Evolutionary conservation across 2,113 vertebrate genomes (phyloP).

Genomic region (Bos taurus): DNA sequence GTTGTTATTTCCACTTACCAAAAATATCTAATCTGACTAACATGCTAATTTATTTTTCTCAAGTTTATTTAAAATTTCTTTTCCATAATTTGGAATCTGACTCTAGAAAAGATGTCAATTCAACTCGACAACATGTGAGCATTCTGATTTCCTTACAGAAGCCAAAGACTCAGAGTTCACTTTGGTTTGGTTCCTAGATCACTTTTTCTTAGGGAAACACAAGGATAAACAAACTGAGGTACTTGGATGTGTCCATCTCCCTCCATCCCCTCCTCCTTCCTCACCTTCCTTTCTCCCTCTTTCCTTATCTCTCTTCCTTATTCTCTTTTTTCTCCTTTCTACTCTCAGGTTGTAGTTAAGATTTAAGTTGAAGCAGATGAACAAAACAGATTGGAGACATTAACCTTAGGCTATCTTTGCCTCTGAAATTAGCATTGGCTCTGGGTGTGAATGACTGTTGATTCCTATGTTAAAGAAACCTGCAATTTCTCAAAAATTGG

Average conservation of each 20-base stretch:
- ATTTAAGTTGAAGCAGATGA: background rate
- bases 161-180: background rate
- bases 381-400: background rate
- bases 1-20: background rate
- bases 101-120: background rate
- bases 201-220: background rate
- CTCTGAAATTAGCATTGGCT: constrained; percentile 7
- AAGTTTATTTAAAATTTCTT: constrained; percentile 15
- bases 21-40: background rate
- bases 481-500: constrained; percentile 20
- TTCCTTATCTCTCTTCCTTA: background rate
- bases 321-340: background rate
- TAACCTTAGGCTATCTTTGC: constrained; percentile 1
- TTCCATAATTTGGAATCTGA: background rate
- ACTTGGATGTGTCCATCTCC: background rate
- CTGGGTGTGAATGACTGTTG: background rate
- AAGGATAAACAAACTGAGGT: background rate
- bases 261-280: background rate
- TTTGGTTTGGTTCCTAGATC: background rate
- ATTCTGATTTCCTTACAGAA: background rate
- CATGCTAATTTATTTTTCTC: background rate
- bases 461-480: background rate
- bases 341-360: background rate
- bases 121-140: background rate
- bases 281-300: background rate